A percentile compares a stretch with the other conserved stretches of the same genome.
Conservation (phyloP, 2,888 invertebrate species). For the Seira musarum region DNA sequence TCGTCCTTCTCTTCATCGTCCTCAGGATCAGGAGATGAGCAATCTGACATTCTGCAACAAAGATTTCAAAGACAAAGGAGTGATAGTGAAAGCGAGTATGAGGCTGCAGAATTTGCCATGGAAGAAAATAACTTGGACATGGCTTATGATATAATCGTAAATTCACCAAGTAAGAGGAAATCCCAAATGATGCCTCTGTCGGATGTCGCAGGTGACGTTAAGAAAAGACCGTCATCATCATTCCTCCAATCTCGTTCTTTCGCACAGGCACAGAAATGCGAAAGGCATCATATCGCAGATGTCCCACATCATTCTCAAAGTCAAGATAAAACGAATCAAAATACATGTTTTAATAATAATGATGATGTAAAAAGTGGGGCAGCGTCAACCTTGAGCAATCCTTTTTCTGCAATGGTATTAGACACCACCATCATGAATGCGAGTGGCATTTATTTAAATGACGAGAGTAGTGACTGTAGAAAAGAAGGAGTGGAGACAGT, state of each 20-base stretch:
- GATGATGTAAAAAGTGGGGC: conserved; percentile 66
- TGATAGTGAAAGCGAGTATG: conserved; percentile 67
- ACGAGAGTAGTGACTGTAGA: background rate
- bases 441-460: conserved; percentile 47
- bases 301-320: conserved; percentile 55
- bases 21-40: conserved; percentile 52
- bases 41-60: conserved; percentile 30
- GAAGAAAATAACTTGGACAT: conserved; percentile 62
- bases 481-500: too few relatives aligned
- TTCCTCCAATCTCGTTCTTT: background rate
- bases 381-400: conserved; percentile 69
- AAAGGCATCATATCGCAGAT: conserved; percentile 5
- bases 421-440: conserved; percentile 46
- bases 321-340: conserved; percentile 49
- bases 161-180: conserved; percentile 59
- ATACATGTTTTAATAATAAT: conserved; percentile 31
- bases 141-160: conserved; percentile 64
- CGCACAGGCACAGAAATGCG: conserved; percentile 33
- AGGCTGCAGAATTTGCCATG: conserved; percentile 63
- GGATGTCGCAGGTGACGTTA: conserved; percentile 54
- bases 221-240: background rate
- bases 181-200: conserved; percentile 25
- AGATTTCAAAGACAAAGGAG: conserved; percentile 61
- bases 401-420: background rate
- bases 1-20: conserved; percentile 41